A percentile compares a stretch with the other conserved stretches of the same genome.
phyloP scores from a whole-genome alignment of 2,797 vertebrate genomes.

The Coilia nasus region DNA sequence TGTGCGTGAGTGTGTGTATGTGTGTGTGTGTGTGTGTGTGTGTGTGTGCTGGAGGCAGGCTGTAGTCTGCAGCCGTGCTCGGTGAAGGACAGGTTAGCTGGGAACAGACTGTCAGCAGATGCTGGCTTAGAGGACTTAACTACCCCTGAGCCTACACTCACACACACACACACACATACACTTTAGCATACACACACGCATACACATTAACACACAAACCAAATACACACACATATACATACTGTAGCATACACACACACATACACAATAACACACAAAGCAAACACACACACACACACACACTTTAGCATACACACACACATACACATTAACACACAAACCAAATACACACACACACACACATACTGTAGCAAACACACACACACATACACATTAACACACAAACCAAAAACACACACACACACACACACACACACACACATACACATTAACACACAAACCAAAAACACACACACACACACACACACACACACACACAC shows the following conservation, averaged over 20 bases:
- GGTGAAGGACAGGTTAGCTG: not conserved
- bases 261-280: no score
- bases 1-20: no score
- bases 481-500: not conserved
- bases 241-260: no score
- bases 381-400: not conserved
- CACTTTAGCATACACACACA: not conserved
- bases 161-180: not conserved
- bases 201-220: no score
- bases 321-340: not conserved
- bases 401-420: not conserved
- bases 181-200: no score
- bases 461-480: not conserved
- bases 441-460: not conserved
- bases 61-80: constrained; percentile 40
- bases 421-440: not conserved
- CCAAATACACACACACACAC: not conserved
- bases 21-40: no score
- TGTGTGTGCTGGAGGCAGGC: not conserved
- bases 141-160: constrained; percentile 40
- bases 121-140: constrained; percentile 49
- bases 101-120: constrained; percentile 42
- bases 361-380: no score
- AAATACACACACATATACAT: no score
- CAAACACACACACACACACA: no score